Conservation (phyloP, 1,140 invertebrate species). For the Magallana angulata region DNA sequence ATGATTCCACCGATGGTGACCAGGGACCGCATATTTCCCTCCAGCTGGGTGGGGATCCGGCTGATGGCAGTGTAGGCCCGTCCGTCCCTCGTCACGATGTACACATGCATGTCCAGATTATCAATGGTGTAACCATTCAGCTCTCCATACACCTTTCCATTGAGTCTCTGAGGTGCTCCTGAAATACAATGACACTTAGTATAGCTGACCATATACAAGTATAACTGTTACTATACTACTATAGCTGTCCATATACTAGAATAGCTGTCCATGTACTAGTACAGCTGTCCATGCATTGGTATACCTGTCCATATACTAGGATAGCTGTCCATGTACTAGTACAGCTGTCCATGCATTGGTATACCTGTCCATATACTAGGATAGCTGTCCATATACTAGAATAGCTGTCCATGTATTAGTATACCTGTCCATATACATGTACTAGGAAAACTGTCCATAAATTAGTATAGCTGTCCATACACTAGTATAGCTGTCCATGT, state of each 20-base stretch:
- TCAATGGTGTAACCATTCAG: constrained; percentile 88
- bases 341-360: too few species aligned
- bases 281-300: too few species aligned
- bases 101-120: constrained; percentile 93
- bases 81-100: constrained; percentile 92
- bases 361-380: background rate
- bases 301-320: background rate
- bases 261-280: background rate
- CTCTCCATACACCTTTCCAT: constrained; percentile 89
- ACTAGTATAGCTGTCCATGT: too few species aligned
- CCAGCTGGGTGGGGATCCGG: constrained; percentile 86
- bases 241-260: background rate
- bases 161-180: constrained; percentile 90
- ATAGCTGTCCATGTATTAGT: too few species aligned
- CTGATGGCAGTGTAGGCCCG: constrained; percentile 94
- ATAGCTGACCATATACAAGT: background rate
- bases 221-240: background rate
- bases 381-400: too few species aligned
- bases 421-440: background rate
- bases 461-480: too few species aligned
- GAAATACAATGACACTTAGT: constrained; percentile 9
- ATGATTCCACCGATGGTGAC: constrained; percentile 89
- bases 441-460: too few species aligned
- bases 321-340: background rate
- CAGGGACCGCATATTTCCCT: constrained; percentile 89